Percentiles rank a stretch among this genome's conserved stretches.
Conservation (phyloP, 2,113 vertebrate species). For the Prionailurus viverrinus region DNA sequence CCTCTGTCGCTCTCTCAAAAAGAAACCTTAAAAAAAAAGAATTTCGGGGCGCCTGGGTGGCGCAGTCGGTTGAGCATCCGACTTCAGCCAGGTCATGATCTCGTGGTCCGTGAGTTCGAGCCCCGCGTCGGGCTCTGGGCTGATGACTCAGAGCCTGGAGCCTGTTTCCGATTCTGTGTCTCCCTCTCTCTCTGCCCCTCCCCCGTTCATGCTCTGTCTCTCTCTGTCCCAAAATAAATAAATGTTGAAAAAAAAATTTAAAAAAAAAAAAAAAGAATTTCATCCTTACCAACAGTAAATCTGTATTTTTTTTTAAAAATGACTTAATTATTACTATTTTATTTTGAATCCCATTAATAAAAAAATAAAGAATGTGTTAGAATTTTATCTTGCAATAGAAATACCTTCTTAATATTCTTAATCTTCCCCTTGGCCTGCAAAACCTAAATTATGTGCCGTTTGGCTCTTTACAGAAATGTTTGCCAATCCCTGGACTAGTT, state of each 20-base stretch:
- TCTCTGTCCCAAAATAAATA: too few relatives aligned
- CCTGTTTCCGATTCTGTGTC: too few relatives aligned
- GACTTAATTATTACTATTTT: neutral
- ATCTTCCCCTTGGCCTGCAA: neutral
- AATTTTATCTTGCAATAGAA: neutral
- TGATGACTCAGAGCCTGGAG: too few relatives aligned
- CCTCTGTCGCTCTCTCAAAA: too few relatives aligned
- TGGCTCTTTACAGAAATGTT: neutral
- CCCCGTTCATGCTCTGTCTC: too few relatives aligned
- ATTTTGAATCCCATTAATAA: conserved; percentile 31
- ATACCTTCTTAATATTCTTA: neutral
- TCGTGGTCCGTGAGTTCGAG: too few relatives aligned
- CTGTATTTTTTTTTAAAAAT: neutral
- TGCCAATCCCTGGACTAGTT: neutral
- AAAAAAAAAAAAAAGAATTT: neutral
- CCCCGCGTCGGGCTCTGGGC: too few relatives aligned
- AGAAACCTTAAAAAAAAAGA: neutral
- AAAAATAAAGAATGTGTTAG: neutral
- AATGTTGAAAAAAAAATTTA: too few relatives aligned
- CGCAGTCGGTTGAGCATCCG: too few relatives aligned
- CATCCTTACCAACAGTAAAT: conserved; percentile 38
- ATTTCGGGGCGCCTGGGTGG: too few relatives aligned
- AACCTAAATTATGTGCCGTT: neutral
- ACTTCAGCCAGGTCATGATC: too few relatives aligned
- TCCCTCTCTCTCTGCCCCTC: too few relatives aligned